A percentile compares a stretch with the other conserved stretches of the same genome.
phyloP scores from a whole-genome alignment of 2,113 vertebrate genomes.

The Archocentrus centrarchus region DNA sequence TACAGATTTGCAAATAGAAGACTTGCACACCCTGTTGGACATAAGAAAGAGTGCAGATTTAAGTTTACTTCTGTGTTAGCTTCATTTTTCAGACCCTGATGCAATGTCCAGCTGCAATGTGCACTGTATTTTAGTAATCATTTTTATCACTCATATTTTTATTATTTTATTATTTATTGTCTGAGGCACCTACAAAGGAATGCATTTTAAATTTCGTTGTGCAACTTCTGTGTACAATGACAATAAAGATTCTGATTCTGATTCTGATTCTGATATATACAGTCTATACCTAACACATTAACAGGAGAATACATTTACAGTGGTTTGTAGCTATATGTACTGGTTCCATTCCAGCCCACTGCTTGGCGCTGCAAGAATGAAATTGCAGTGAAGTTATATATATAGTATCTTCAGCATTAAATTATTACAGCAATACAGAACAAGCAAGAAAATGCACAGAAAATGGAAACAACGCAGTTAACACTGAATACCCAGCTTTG shows the following conservation, averaged over 20 bases:
- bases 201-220: too few relatives aligned
- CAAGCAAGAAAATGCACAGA: not conserved
- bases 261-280: too few relatives aligned
- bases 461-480: slow-evolving; percentile 45
- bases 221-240: too few relatives aligned
- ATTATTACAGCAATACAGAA: not conserved
- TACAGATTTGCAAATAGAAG: too few relatives aligned
- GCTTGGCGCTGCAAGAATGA: not conserved
- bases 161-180: too few relatives aligned
- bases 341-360: not conserved
- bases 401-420: not conserved
- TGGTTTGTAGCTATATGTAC: not conserved
- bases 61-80: not conserved
- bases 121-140: too few relatives aligned
- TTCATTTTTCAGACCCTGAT: not conserved
- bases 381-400: not conserved
- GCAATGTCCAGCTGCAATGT: too few relatives aligned
- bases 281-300: too few relatives aligned
- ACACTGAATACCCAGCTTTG: slow-evolving; percentile 40
- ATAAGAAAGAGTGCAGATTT: not conserved
- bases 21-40: too few relatives aligned
- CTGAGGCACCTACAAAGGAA: too few relatives aligned
- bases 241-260: too few relatives aligned
- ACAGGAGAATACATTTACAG: not conserved
- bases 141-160: too few relatives aligned